These are phyloP conservation scores for Halesus radiatus DNA, from an alignment of 1,140 invertebrate species.

Conservation along the genomic window DNA sequence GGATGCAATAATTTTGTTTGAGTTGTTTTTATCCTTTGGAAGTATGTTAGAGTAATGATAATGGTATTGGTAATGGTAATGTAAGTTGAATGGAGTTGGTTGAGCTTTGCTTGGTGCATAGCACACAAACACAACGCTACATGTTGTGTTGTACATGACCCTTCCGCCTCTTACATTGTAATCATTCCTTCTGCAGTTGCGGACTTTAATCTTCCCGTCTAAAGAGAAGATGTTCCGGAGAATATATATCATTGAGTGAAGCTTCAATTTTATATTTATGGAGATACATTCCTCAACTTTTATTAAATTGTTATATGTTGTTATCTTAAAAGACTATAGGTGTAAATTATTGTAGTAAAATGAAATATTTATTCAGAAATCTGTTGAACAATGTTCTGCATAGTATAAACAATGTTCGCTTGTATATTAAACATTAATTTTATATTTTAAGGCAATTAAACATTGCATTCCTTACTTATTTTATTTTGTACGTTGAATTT, in stretches of 20 bases:
- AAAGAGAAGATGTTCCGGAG: conserved; percentile 7
- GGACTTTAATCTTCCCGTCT: conserved; percentile 12
- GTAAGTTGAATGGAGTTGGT: conserved; percentile 9
- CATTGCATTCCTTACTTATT: not conserved
- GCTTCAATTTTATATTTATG: conserved; percentile 28
- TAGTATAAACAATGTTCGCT: conserved; percentile 38
- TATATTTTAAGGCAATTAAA: conserved; percentile 16
- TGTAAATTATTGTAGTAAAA: conserved; percentile 42
- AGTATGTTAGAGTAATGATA: not conserved
- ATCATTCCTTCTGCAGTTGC: conserved; percentile 31
- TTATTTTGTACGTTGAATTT: conserved; percentile 11
- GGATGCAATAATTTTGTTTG: conserved; percentile 26
- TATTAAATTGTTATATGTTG: conserved; percentile 46
- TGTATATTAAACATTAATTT: conserved; percentile 35
- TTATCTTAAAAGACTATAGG: conserved; percentile 43
- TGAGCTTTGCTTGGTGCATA: conserved; percentile 51
- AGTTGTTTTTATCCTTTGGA: conserved; percentile 2
- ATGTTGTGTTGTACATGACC: conserved; percentile 23
- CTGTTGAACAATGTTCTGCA: conserved; percentile 38
- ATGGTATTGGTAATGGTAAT: too few relatives aligned
- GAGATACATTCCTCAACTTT: conserved; percentile 42
- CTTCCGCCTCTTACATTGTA: conserved; percentile 30
- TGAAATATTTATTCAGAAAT: conserved; percentile 39
- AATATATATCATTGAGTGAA: conserved; percentile 42
- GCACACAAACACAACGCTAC: conserved; percentile 18